Percentiles rank a stretch among this genome's conserved stretches.
Evolutionary conservation across 1,140 invertebrate species (phyloP).

Genomic region (Bombus impatiens): DNA sequence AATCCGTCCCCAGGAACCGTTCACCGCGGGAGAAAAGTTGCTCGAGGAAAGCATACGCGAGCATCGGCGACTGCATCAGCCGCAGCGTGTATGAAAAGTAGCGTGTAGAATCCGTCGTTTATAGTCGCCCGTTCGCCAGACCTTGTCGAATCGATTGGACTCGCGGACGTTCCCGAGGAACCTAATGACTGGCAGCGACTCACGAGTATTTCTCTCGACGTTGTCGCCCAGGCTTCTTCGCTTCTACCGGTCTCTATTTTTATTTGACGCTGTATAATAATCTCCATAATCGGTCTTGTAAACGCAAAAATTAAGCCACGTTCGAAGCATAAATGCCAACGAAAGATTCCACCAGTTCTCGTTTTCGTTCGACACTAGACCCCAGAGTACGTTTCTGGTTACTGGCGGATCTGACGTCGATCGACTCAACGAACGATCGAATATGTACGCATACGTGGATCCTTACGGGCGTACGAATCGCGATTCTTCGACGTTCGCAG

Average conservation of each 20-base stretch:
- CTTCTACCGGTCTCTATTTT: neutral
- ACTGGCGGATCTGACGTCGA: too few species aligned
- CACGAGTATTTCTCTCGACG: neutral
- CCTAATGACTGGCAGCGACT: conserved; percentile 9
- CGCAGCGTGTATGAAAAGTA: conserved; percentile 7
- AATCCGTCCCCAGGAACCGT: neutral
- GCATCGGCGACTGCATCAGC: neutral
- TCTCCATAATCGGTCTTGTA: neutral
- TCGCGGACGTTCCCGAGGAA: neutral
- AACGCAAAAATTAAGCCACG: neutral
- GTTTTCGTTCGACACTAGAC: neutral
- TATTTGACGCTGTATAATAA: neutral
- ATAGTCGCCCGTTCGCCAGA: conserved; percentile 13
- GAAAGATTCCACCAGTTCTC: neutral
- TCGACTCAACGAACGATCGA: too few species aligned
- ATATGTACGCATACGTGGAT: too few species aligned
- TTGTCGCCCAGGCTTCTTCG: neutral
- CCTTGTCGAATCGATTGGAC: conserved; percentile 18
- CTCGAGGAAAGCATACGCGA: neutral
- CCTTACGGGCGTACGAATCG: too few species aligned
- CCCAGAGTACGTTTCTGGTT: neutral
- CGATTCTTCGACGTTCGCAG: too few species aligned
- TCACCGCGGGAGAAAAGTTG: neutral
- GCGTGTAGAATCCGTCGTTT: conserved; percentile 29
- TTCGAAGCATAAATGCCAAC: neutral